phyloP scores from a whole-genome alignment of 2,888 invertebrate genomes.

The Drosophila seclusa region DNA sequence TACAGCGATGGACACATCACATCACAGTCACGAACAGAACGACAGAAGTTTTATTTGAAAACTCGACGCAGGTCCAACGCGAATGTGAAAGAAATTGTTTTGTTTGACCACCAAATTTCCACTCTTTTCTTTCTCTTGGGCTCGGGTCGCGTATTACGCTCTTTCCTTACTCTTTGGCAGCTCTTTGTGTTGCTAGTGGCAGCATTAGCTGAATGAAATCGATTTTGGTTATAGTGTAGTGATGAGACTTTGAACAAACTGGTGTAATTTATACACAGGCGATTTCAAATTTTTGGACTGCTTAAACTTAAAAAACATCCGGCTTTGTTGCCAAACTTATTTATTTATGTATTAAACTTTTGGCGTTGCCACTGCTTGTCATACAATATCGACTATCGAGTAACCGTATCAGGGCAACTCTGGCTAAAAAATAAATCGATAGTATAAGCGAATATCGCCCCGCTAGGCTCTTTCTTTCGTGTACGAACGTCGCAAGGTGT shows the following conservation, averaged over 20 bases:
- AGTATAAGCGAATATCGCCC: not conserved
- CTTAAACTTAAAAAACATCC: slow-evolving; percentile 4
- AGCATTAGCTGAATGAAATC: not conserved
- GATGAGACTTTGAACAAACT: not conserved
- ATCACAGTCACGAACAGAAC: slow-evolving; percentile 33
- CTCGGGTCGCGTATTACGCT: slow-evolving; percentile 6
- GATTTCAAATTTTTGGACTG: not conserved
- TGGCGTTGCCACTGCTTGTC: slow-evolving; percentile 35
- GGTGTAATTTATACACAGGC: not conserved
- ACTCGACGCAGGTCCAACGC: slow-evolving; percentile 60
- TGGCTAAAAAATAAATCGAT: slow-evolving; percentile 18
- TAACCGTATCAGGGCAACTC: slow-evolving; percentile 13
- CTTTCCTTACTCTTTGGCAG: slow-evolving; percentile 25
- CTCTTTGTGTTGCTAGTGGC: not conserved
- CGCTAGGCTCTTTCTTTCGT: slow-evolving; percentile 63
- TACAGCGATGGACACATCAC: slow-evolving; percentile 39
- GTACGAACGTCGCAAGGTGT: slow-evolving; percentile 62
- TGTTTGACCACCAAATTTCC: slow-evolving; percentile 60
- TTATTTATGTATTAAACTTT: slow-evolving; percentile 12
- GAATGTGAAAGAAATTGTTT: slow-evolving; percentile 67
- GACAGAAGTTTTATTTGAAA: slow-evolving; percentile 48
- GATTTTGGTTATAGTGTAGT: not conserved
- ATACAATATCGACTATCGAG: not conserved
- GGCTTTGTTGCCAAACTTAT: slow-evolving; percentile 41
- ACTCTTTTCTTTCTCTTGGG: slow-evolving; percentile 25